These are phyloP conservation scores for Lepidothrix coronata DNA, from an alignment of 2,113 vertebrate genomes.

Conservation along the genomic window DNA sequence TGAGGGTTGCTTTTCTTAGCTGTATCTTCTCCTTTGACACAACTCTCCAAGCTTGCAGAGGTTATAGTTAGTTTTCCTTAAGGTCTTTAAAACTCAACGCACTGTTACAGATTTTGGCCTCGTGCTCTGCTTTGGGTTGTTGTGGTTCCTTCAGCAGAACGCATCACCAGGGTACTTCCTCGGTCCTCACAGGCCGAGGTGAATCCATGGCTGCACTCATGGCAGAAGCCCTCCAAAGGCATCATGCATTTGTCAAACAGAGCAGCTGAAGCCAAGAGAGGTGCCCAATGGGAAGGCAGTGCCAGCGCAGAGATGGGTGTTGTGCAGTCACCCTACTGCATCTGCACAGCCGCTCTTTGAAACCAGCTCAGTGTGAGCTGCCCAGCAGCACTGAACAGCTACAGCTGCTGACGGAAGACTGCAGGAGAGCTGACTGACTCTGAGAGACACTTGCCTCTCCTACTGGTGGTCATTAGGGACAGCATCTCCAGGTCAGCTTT, in stretches of 20 bases:
- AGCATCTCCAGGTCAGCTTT: background rate
- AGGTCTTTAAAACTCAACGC: background rate
- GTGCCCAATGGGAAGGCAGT: background rate
- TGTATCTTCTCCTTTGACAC: background rate
- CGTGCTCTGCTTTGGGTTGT: background rate
- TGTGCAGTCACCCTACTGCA: background rate
- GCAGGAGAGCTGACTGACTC: background rate
- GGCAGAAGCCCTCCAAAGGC: background rate
- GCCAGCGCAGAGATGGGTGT: background rate
- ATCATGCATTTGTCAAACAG: rapidly evolving
- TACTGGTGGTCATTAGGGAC: background rate
- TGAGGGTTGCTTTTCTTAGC: background rate
- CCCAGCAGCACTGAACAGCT: background rate
- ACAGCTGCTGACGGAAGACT: background rate
- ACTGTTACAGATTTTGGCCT: rapidly evolving
- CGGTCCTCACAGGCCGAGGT: rapidly evolving
- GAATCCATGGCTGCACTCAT: rapidly evolving
- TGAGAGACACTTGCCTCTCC: background rate
- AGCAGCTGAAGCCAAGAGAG: background rate
- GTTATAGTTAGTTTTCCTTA: background rate
- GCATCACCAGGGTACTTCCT: background rate
- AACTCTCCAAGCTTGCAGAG: background rate
- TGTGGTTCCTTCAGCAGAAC: background rate
- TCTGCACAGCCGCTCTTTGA: rapidly evolving
- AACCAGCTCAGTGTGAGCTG: background rate